These are phyloP conservation scores for Malthinus flaveolus DNA, from an alignment of 2,888 invertebrate genomes.

Conservation along the genomic window DNA sequence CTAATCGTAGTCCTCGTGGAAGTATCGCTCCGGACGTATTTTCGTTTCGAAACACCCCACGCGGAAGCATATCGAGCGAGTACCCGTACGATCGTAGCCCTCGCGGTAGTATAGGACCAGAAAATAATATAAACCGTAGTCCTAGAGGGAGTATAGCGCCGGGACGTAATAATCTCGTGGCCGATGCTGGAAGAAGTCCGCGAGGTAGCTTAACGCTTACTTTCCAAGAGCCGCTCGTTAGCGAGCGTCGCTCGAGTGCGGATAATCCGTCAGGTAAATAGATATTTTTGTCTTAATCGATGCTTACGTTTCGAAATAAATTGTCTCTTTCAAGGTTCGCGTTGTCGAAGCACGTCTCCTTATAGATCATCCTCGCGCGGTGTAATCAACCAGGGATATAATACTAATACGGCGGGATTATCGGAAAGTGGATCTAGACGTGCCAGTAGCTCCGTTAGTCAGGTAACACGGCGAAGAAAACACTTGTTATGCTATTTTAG, in stretches of 20 bases:
- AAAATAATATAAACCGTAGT: constrained; percentile 59
- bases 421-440: constrained; percentile 67
- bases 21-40: constrained; percentile 58
- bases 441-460: constrained; percentile 72
- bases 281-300: too few relatives aligned
- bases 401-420: constrained; percentile 50
- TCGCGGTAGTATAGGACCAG: constrained; percentile 64
- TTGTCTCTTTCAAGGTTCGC: constrained; percentile 40
- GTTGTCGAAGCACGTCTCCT: constrained; percentile 63
- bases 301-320: constrained; percentile 7
- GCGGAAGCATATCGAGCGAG: constrained; percentile 59
- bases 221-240: constrained; percentile 64
- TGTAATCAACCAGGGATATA: constrained; percentile 56
- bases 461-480: constrained; percentile 14
- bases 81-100: constrained; percentile 53
- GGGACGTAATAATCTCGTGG: constrained; percentile 56
- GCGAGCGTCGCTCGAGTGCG: constrained; percentile 62
- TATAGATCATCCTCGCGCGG: constrained; percentile 61
- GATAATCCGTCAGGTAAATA: constrained; percentile 60
- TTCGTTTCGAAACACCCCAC: constrained; percentile 61
- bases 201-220: constrained; percentile 64
- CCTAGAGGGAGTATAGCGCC: constrained; percentile 66
- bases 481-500: constrained; percentile 7
- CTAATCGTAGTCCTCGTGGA: constrained; percentile 58
- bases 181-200: constrained; percentile 57